Evolutionary conservation across 2,888 invertebrate genomes (phyloP), one percentile per base, ranked within the genome.

Genomic region (Quadroppia sp.): DNA sequence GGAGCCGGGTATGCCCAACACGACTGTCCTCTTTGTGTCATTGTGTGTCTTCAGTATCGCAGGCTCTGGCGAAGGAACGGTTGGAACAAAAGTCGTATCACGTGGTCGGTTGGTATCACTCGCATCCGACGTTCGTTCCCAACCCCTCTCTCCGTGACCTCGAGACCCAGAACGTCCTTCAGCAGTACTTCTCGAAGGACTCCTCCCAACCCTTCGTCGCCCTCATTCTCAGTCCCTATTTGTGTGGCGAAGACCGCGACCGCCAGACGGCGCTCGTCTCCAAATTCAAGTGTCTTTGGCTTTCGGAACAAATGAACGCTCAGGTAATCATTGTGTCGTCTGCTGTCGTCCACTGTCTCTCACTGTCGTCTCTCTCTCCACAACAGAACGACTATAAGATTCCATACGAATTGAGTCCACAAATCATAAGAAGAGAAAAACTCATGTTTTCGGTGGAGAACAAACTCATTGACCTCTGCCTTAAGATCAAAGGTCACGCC

Each of bases 41-140:
- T n/a, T n/a, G n/a, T n/a, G 42, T 45, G 76, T 71, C 78, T 78
- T 23, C 78, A 85, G 85, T 88, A 25, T 87, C 87, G 2, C 87
- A 89, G 80, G 86, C 88, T 6, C 82, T 81, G 76, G 88, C 89
- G 2, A 87, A 87, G 72, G 87, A 87, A 77, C 80, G 80, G 40
- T 85, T 90, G 32, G 82, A 83, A 6, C 76, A 80, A 15, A 80
- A 80, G 23, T 86, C 86, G 2, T 80, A 83, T 78, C 80, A 82
- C 25, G 86, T 88, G 73, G 84, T 88, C 74, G 90, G 89, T 30
- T 90, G 90, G 90, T 90, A 89, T 82, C 90, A 90, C 84, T 89
- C 90, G 36, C 90, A 90, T 84, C 90, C 90, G 1, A 83, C 84
- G 30, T 90, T 90, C 83, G 85, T 87, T 3, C 86, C 89, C 0